phyloP scores from a whole-genome alignment of 2,888 invertebrate species.

The Phaedon cochleariae region DNA sequence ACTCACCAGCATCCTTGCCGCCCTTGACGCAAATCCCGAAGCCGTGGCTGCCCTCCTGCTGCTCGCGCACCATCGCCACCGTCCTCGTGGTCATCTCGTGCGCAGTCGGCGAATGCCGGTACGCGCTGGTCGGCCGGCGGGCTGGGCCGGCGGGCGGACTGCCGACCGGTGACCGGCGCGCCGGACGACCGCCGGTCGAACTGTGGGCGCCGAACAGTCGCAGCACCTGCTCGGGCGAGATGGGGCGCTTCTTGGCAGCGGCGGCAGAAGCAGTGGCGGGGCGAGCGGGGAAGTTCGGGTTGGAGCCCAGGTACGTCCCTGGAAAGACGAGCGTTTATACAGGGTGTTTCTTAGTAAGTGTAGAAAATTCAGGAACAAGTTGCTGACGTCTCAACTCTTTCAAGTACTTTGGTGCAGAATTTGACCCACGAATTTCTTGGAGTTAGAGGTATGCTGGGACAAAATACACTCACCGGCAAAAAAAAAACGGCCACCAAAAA shows the following conservation, averaged over 20 bases:
- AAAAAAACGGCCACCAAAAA: no score
- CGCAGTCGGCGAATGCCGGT: constrained; percentile 67
- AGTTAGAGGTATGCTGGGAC: no score
- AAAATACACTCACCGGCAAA: no score
- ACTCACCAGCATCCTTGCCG: constrained; percentile 85
- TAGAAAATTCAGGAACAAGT: no score
- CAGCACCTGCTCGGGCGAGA: constrained; percentile 81
- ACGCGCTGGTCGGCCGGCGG: constrained; percentile 54
- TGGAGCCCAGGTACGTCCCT: constrained; percentile 76
- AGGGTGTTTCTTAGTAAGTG: neutral
- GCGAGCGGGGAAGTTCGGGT: constrained; percentile 64
- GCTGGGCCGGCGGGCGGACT: constrained; percentile 68
- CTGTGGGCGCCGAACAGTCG: constrained; percentile 57
- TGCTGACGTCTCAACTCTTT: no score
- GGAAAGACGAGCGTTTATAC: constrained; percentile 40
- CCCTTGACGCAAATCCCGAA: constrained; percentile 93
- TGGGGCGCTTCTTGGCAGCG: constrained; percentile 77
- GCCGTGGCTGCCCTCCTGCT: constrained; percentile 81
- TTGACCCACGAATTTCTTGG: no score
- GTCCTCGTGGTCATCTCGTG: constrained; percentile 83
- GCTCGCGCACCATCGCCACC: constrained; percentile 85
- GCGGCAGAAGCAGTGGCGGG: constrained; percentile 46
- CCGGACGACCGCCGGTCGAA: constrained; percentile 39
- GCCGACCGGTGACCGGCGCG: constrained; percentile 71
- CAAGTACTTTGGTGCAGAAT: no score